A percentile compares a stretch with the other conserved stretches of the same genome.
phyloP scores from a whole-genome alignment of 2,797 vertebrate species.

The Mareca strepera region DNA sequence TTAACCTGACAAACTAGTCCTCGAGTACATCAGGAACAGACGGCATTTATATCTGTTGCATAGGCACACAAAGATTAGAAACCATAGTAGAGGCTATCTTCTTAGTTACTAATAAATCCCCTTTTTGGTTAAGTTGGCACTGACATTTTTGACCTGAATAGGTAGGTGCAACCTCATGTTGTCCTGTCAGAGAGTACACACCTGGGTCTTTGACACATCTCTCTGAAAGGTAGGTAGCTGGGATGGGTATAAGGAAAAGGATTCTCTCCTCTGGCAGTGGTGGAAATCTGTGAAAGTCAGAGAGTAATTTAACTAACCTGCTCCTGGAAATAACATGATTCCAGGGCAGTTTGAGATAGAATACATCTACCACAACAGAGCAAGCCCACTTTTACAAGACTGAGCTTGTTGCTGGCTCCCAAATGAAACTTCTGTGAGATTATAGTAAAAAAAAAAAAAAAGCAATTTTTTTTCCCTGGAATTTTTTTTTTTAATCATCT shows the following conservation, averaged over 20 bases:
- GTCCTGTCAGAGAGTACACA: background rate
- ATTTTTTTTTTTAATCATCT: background rate
- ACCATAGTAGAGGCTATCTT: background rate
- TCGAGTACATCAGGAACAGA: background rate
- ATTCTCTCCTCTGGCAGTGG: background rate
- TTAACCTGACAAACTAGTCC: constrained; percentile 42
- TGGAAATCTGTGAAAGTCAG: background rate
- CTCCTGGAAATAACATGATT: background rate
- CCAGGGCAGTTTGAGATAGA: background rate
- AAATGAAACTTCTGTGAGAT: constrained; percentile 27
- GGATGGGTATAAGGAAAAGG: background rate
- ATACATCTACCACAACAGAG: background rate
- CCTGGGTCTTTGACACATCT: background rate
- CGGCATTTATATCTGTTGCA: background rate
- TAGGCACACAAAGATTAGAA: constrained; percentile 31
- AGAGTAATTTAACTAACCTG: background rate
- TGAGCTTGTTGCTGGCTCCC: background rate
- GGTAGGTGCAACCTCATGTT: background rate
- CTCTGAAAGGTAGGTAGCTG: background rate
- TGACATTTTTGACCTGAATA: background rate
- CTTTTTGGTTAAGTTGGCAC: background rate
- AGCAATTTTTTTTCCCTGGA: constrained; percentile 9
- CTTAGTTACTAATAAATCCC: background rate
- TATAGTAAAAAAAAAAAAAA: constrained; percentile 9
- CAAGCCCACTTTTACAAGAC: background rate